A percentile compares a stretch with the other conserved stretches of the same genome.
phyloP scores from a whole-genome alignment of 2,797 vertebrate genomes.

The Picus viridis region DNA sequence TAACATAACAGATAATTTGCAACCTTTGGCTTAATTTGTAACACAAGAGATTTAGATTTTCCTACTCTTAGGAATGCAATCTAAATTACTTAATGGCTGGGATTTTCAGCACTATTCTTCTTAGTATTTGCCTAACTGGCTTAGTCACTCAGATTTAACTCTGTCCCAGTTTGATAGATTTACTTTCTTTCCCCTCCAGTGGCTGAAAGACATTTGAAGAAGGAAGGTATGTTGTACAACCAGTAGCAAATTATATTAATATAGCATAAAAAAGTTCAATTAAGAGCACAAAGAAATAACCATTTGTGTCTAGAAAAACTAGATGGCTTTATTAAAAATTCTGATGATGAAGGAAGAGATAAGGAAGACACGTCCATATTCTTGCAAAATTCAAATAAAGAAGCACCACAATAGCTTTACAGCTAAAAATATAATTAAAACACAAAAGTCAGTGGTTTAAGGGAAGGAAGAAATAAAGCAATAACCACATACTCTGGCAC shows the following conservation, averaged over 20 bases:
- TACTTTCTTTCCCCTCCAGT: neutral
- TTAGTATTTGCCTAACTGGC: neutral
- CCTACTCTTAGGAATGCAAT: neutral
- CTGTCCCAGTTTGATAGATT: neutral
- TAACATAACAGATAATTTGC: neutral
- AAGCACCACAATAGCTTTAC: neutral
- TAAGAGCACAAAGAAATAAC: neutral
- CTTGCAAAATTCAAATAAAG: neutral
- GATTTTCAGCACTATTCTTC: neutral
- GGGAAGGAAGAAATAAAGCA: neutral
- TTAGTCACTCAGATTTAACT: slow-evolving; percentile 27
- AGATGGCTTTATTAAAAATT: neutral
- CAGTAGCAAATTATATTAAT: neutral
- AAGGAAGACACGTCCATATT: neutral
- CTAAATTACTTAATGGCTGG: neutral
- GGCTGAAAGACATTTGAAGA: neutral
- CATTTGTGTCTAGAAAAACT: neutral
- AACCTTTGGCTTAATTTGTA: neutral
- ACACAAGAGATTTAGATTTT: neutral
- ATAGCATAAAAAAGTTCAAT: neutral
- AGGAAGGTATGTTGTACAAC: neutral
- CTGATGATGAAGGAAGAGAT: neutral
- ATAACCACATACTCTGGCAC: neutral
- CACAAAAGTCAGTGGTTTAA: neutral
- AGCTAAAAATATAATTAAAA: neutral